Conservation (phyloP, 2,113 vertebrate species). For the Macquaria australasica region DNA sequence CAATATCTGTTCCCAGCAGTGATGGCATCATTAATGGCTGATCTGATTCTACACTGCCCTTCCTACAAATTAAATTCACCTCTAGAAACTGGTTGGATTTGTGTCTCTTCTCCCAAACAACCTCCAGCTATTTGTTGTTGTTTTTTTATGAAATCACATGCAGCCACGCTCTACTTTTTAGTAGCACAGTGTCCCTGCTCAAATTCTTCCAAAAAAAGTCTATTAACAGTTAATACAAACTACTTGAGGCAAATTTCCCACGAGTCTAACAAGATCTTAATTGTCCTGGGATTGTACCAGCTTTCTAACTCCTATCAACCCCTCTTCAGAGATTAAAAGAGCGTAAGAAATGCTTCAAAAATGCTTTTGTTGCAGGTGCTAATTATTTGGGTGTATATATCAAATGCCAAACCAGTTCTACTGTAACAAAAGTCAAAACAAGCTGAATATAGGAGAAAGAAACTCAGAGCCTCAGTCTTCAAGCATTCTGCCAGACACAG, state of each 20-base stretch:
- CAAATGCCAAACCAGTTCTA: neutral
- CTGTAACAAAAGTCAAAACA: conserved; percentile 10
- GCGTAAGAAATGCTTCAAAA: neutral
- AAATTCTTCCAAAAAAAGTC: neutral
- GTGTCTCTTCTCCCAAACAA: conserved; percentile 15
- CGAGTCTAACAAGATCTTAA: conserved; percentile 21
- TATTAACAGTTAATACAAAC: conserved; percentile 5
- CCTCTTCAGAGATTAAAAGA: neutral
- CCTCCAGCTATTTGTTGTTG: conserved; percentile 37
- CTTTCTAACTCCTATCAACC: neutral
- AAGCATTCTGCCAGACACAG: conserved; percentile 29
- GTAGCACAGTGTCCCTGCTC: neutral
- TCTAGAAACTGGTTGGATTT: conserved; percentile 36
- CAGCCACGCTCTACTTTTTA: conserved; percentile 29
- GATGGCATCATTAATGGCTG: conserved; percentile 59
- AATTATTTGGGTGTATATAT: conserved; percentile 7
- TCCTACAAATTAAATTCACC: conserved; percentile 56
- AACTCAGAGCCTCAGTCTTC: conserved; percentile 28
- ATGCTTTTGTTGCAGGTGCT: neutral
- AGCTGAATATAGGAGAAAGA: neutral
- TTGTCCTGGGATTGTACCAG: neutral
- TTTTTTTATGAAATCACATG: conserved; percentile 19
- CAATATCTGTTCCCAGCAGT: conserved; percentile 54
- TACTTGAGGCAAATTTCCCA: conserved; percentile 6
- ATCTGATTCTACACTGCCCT: conserved; percentile 30